Evolutionary conservation across 2,797 vertebrate genomes (phyloP), one percentile per base, ranked within the genome.

Genomic region (Muscicapa comitata): DNA sequence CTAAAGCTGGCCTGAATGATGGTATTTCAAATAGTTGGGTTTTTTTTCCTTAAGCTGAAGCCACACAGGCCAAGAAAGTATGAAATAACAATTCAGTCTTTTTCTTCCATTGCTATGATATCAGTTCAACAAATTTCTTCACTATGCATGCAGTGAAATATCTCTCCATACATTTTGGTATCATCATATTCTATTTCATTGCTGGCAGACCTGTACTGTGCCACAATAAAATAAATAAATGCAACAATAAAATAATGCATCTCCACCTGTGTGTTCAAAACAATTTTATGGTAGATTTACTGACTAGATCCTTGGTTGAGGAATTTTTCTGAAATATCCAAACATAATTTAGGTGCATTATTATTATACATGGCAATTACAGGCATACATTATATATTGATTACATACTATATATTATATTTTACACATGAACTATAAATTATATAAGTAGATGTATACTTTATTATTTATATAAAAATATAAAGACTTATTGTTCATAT

Each of bases 191-290:
- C 51, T 85, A 13, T 85, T 95, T 93, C 83, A 88, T 82, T 83
- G 47, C 75, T 58, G 53, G 33, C 47, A 93, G 53, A 55, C 85
- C 88, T 83, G 54, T 78, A 38, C 79, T 33, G 13, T 74, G 85
- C 55, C n/a, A 77, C 86, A 76, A 86, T 68, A 82, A 96, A 95
- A 88, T 86, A 78, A 93, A 95, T 88, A 93, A 84, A 95, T 47
- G 31, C 58, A 91, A 73, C 51, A 87, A 73, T 89, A 94, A 95
- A 96, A 93, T 83, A 50, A 76, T 74, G 53, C 59, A 65, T 95
- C 55, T 38, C n/a, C 42, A 53, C 77, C 81, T 90, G 53, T 54
- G 54, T 77, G n/a, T 42, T 90, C 75, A 66, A 79, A 95, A 73
- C 24, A 71, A 48, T 71, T 88, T 87, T 47, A 43, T 54, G 54